Evolutionary conservation across 2,888 invertebrate species (phyloP), one percentile per base, ranked within the genome.

Genomic region (Teleogryllus oceanicus): DNA sequence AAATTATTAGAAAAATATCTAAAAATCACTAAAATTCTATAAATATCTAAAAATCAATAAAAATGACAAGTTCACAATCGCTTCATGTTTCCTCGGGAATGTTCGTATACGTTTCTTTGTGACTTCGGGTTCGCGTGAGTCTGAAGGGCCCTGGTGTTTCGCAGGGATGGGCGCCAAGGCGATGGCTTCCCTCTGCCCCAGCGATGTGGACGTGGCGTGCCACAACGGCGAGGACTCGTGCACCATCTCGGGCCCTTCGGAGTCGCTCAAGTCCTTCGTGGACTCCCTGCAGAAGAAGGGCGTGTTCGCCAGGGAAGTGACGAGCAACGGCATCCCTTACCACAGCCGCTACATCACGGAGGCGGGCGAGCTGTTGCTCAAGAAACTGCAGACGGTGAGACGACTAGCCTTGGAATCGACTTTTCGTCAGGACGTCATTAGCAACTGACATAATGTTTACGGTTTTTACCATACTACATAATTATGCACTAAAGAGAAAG

Each of bases 191-290:
- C 76, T 81, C n/a, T 78, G 89, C 81, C 93, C 94, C 0, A 88
- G 90, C 21, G 90, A 90, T 50, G 91, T 94, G 21, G 92, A 92
- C 83, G 90, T 94, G 0, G 94, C 95, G 18, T 95, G 95, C 84
- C 94, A 94, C 87, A 96, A 95, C 85, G 91, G 94, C 1, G 89
- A 91, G 11, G 92, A 93, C 82, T 94, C 93, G 50, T 92, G 93
- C 78, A 95, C 95, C 0, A 90, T 96, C 80, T 94, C 94, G 2
- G 95, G 95, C 1, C 94, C 94, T 0, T 89, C 89, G 2, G 91
- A 90, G 49, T 88, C 88, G 13, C 90, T 93, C 87, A 87, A 88
- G 80, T 86, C 87, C 21, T 92, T 92, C 83, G 90, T 93, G 0
- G 88, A 87, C 80, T 84, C 88, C 81, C 84, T 91, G 20, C 88